Percentiles rank a stretch among this genome's conserved stretches.
Conservation (phyloP, 2,113 vertebrate species). For the Aspiorhynchus laticeps region DNA sequence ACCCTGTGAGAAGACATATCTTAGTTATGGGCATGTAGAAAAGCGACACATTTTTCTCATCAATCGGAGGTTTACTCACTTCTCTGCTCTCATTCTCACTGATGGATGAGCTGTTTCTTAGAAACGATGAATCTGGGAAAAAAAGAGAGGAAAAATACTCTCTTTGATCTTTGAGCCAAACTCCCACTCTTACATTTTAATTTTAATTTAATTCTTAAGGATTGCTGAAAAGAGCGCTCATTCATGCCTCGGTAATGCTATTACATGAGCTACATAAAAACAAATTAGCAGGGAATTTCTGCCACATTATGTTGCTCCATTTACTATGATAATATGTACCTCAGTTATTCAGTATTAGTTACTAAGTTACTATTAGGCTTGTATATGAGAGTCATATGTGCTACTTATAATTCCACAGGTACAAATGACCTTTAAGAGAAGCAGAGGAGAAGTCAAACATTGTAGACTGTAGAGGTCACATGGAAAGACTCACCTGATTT, state of each 20-base stretch:
- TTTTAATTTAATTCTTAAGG: conserved; percentile 24
- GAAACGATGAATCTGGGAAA: conserved; percentile 66
- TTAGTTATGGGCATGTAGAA: background rate
- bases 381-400: background rate
- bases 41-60: background rate
- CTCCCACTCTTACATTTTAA: background rate
- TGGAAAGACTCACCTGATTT: conserved; percentile 73
- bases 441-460: background rate
- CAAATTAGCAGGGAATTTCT: conserved; percentile 1
- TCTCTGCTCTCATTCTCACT: conserved; percentile 67
- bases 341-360: background rate
- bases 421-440: background rate
- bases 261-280: conserved; percentile 42
- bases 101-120: conserved; percentile 65
- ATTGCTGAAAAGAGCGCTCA: conserved; percentile 33
- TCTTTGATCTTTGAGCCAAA: background rate
- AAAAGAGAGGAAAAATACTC: conserved; percentile 19
- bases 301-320: background rate
- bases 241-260: conserved; percentile 44
- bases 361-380: background rate
- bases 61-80: conserved; percentile 57
- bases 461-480: background rate
- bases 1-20: conserved; percentile 32
- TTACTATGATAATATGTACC: background rate
- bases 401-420: background rate